Conservation (phyloP, 2,888 invertebrate species). For the Junonia oenone region DNA sequence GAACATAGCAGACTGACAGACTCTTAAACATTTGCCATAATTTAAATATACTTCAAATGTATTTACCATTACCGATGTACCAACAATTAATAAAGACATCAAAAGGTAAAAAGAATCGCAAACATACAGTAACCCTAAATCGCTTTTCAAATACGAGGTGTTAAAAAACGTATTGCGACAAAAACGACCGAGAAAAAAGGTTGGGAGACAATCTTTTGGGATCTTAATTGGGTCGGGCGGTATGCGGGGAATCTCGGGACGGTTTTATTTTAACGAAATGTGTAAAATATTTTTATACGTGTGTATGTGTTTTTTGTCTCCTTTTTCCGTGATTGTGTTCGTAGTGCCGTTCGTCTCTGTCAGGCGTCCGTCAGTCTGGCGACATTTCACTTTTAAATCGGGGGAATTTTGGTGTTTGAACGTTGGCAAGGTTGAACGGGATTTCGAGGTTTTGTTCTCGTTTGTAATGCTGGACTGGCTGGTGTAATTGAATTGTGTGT, state of each 20-base stretch:
- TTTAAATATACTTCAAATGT: too few relatives aligned
- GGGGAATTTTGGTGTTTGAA: slow-evolving; percentile 37
- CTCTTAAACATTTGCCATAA: too few relatives aligned
- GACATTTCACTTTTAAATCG: slow-evolving; percentile 44
- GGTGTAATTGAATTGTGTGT: not conserved
- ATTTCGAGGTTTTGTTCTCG: slow-evolving; percentile 11
- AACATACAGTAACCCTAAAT: slow-evolving; percentile 8
- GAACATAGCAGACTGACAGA: too few relatives aligned
- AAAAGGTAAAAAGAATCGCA: not conserved
- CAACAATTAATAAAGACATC: not conserved
- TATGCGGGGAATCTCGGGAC: slow-evolving; percentile 52
- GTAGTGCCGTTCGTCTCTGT: slow-evolving; percentile 39
- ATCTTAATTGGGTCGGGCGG: slow-evolving; percentile 67
- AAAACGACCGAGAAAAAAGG: slow-evolving; percentile 32
- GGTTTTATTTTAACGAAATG: slow-evolving; percentile 34
- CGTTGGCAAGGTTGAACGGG: slow-evolving; percentile 4
- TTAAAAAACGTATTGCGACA: slow-evolving; percentile 51
- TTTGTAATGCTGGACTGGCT: too few relatives aligned
- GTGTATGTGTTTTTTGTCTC: slow-evolving; percentile 7
- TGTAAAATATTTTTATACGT: slow-evolving; percentile 12
- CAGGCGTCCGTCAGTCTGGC: slow-evolving; percentile 42
- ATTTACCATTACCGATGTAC: too few relatives aligned
- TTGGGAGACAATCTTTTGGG: slow-evolving; percentile 61
- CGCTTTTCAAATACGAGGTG: slow-evolving; percentile 42
- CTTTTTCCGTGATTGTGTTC: slow-evolving; percentile 43